Conservation (phyloP, 2,797 vertebrate species). For the Macropodus opercularis region DNA sequence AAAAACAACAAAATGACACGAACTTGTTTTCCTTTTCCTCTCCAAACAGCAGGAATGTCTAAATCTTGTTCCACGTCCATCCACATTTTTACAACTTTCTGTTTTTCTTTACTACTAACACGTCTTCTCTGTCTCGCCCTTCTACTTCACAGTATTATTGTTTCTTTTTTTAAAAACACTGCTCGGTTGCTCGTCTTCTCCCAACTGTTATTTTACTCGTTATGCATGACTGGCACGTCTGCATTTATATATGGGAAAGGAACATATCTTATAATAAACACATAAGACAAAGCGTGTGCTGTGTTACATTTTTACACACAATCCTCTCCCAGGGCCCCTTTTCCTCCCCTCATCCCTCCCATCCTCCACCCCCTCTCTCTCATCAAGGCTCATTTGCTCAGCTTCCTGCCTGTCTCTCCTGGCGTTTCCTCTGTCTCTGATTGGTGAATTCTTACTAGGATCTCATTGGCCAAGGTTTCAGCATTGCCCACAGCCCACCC, state of each 20-base stretch:
- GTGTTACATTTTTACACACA: conserved; percentile 34
- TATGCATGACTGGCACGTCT: conserved; percentile 36
- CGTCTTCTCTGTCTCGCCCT: neutral
- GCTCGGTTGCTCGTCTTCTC: conserved; percentile 23
- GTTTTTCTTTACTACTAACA: neutral
- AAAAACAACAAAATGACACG: conserved; percentile 46
- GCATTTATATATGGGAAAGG: conserved; percentile 18
- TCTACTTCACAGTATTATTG: conserved; percentile 18
- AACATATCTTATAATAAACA: conserved; percentile 50
- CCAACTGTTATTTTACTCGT: conserved; percentile 23
- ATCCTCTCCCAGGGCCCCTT: conserved; percentile 51
- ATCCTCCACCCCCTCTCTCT: conserved; percentile 61
- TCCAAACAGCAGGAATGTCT: conserved; percentile 37
- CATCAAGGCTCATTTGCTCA: conserved; percentile 77
- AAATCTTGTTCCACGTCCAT: conserved; percentile 21
- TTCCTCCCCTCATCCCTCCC: conserved; percentile 43
- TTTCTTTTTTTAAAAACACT: conserved; percentile 19
- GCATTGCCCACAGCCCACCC: conserved; percentile 25
- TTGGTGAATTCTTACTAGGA: conserved; percentile 45
- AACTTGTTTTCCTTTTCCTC: conserved; percentile 9
- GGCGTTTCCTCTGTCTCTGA: conserved; percentile 41
- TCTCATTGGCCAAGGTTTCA: conserved; percentile 53
- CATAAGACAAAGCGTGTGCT: conserved; percentile 35
- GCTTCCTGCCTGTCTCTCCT: conserved; percentile 66
- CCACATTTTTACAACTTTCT: conserved; percentile 5